These are phyloP conservation scores for Prunella himalayana DNA, from an alignment of 2,113 vertebrate species.

Conservation along the genomic window DNA sequence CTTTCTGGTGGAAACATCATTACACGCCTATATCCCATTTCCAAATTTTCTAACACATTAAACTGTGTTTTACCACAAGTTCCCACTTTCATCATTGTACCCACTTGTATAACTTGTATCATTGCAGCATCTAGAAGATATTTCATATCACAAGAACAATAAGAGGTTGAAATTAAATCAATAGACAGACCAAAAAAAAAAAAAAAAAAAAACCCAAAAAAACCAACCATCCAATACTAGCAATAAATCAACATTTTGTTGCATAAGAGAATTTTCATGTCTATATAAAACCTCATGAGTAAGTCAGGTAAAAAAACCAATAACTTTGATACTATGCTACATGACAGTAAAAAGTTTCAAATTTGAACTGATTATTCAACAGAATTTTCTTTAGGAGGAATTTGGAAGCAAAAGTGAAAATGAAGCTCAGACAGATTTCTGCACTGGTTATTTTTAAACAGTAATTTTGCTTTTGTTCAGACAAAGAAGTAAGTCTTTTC, in stretches of 20 bases:
- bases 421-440: not conserved
- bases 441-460: not conserved
- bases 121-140: not conserved
- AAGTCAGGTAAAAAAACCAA: not conserved
- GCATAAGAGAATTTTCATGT: not conserved
- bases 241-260: not conserved
- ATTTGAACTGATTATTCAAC: not conserved
- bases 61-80: not conserved
- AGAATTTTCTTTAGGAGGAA: not conserved
- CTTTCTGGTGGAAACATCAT: not conserved
- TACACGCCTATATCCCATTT: not conserved
- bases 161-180: not conserved
- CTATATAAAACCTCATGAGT: not conserved
- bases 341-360: not conserved
- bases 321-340: not conserved
- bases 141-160: not conserved
- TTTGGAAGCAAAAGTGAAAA: slow-evolving; percentile 34
- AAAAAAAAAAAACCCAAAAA: not conserved
- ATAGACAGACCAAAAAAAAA: not conserved
- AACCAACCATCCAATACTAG: not conserved
- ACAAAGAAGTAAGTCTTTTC: not conserved
- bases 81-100: not conserved
- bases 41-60: not conserved
- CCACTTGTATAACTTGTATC: not conserved
- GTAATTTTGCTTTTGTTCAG: not conserved